A percentile compares a stretch with the other conserved stretches of the same genome.
Evolutionary conservation across 2,797 vertebrate genomes (phyloP).

Genomic region (Lindbergichthys nudifrons): DNA sequence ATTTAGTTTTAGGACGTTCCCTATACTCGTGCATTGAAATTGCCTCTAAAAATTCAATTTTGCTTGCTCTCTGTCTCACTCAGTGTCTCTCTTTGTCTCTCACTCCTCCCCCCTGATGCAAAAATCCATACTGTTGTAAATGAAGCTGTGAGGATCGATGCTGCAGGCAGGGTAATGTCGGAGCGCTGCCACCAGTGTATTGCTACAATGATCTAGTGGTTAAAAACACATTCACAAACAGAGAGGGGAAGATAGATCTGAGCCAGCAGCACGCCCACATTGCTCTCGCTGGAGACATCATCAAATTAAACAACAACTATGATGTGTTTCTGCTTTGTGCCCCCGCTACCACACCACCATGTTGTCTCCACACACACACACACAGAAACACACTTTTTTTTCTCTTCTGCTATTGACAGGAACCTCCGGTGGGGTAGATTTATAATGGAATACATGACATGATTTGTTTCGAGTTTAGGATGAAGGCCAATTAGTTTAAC

Average conservation of each 20-base stretch:
- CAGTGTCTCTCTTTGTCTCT: conserved; percentile 62
- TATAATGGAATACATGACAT: conserved; percentile 77
- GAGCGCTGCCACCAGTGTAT: conserved; percentile 77
- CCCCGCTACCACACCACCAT: conserved; percentile 53
- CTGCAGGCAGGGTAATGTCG: conserved; percentile 76
- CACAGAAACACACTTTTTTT: conserved; percentile 28
- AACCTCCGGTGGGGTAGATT: conserved; percentile 71
- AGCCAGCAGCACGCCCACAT: conserved; percentile 80
- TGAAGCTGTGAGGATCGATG: conserved; percentile 82
- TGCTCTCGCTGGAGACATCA: conserved; percentile 78
- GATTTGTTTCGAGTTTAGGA: conserved; percentile 76
- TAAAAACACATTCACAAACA: conserved; percentile 82
- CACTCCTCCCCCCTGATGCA: conserved; percentile 73
- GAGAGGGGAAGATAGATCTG: conserved; percentile 74
- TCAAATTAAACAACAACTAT: conserved; percentile 84
- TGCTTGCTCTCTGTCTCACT: conserved; percentile 47
- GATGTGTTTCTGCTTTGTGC: conserved; percentile 78
- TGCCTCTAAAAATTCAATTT: conserved; percentile 44
- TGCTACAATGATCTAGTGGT: conserved; percentile 84
- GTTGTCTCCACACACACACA: conserved; percentile 34
- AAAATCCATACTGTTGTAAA: conserved; percentile 83
- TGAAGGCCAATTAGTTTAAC: conserved; percentile 82
- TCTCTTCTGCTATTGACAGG: conserved; percentile 71
- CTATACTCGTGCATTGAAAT: conserved; percentile 35
- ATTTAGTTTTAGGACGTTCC: conserved; percentile 44